Percentiles rank a stretch among this genome's conserved stretches.
These are phyloP conservation scores for Haliclystus octoradiatus DNA, from an alignment of 30 jellyfish, hydroid and myxozoan genomes.

Conservation along the genomic window DNA sequence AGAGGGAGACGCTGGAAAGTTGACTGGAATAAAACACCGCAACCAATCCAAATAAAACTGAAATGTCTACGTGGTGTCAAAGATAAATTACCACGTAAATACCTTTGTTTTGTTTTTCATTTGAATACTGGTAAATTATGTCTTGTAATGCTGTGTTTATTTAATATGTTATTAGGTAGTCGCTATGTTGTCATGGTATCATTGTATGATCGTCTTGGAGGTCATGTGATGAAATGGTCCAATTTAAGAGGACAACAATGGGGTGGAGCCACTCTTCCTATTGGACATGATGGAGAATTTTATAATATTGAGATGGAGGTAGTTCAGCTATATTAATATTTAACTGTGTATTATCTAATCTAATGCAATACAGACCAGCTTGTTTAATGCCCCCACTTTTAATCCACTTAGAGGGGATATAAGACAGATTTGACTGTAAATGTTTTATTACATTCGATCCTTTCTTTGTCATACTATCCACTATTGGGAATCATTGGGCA, in stretches of 20 bases:
- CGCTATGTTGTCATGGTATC: constrained; percentile 83
- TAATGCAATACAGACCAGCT: not conserved
- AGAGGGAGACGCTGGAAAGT: constrained; percentile 90
- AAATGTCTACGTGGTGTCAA: constrained; percentile 79
- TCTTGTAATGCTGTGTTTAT: too few species aligned
- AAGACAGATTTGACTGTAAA: too few species aligned
- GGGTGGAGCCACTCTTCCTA: constrained; percentile 94
- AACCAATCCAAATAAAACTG: constrained; percentile 76
- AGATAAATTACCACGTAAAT: constrained; percentile 85
- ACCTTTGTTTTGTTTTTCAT: not conserved
- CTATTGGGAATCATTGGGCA: too few species aligned
- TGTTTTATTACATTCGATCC: too few species aligned
- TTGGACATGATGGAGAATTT: constrained; percentile 79
- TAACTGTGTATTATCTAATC: not conserved
- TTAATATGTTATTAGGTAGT: constrained; percentile 20
- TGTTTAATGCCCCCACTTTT: too few species aligned
- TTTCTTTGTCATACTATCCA: too few species aligned
- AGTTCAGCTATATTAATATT: not conserved
- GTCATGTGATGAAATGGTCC: constrained; percentile 93
- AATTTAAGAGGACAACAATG: constrained; percentile 88
- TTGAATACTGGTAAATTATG: too few species aligned
- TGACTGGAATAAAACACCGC: constrained; percentile 95
- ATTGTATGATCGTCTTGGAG: constrained; percentile 85
- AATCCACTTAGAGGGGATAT: too few species aligned
- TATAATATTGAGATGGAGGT: constrained; percentile 71